Evolutionary conservation across 2,113 vertebrate genomes (phyloP), one percentile per base, ranked within the genome.

Genomic region (Rhipidura dahli): DNA sequence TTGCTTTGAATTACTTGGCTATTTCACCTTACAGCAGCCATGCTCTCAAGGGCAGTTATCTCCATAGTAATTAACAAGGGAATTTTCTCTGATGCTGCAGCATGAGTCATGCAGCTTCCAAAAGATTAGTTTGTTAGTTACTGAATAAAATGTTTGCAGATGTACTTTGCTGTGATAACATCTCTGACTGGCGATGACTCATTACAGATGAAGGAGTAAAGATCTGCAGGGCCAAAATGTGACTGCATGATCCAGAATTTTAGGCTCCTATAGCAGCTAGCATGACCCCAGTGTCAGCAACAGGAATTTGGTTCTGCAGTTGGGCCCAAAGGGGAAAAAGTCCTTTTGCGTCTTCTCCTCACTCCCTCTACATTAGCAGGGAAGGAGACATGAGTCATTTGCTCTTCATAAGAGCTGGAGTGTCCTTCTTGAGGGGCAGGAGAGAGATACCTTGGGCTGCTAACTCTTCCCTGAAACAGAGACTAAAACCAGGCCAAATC

Each of bases 141-240:
- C 53, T 14, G 4, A 78, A 81, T 91, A 64, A 95, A 94, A 57
- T 68, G 76, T 71, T 94, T 91, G 89, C 91, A 96, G 94, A 91
- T 91, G 93, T 82, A 35, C 53, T 94, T 71, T 72, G 83, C 37
- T 78, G 61, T 63, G 87, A 60, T 93, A 82, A 53, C 31, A 54
- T 81, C 80, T 95, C 80, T 90, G 72, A 61, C 83, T 66, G 76
- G 51, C 47, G 47, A 37, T 73, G 76, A 61, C 47, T 77, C 14
- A 5, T 73, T 89, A 61, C 6, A 14, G 68, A 77, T 4, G 3
- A 39, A 51, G 51, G 33, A 75, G 35, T 37, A 26, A 83, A 93
- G 60, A 44, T 66, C 73, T 56, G 22, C 80, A 28, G 60, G 76
- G 76, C 86, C 89, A 64, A 56, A 79, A 51, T 53, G 7, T 75